Evolutionary conservation across 35 echinoderm and acorn worm species (phyloP).

Genomic region (Heliocidaris tuberculata): DNA sequence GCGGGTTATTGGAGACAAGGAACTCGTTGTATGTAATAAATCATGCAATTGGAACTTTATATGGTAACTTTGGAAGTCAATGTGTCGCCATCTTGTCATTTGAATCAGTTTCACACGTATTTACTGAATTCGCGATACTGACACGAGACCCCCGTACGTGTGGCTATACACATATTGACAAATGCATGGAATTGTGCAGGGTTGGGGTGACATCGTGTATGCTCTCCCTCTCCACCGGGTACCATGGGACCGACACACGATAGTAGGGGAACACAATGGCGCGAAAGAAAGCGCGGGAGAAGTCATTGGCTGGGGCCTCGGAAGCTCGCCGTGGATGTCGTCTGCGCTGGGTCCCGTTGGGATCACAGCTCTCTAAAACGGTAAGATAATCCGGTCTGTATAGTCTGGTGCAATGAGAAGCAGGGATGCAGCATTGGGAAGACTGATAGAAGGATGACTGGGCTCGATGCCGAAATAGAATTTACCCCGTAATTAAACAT

Average conservation of each 20-base stretch:
- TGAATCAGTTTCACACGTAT: slow-evolving; percentile 4
- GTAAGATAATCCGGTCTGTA: not conserved
- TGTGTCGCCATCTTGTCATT: not conserved
- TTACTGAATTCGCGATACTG: not conserved
- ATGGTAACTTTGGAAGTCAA: not conserved
- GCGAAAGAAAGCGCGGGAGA: not conserved
- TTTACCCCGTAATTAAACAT: not conserved
- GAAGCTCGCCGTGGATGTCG: not conserved
- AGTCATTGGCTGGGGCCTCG: not conserved
- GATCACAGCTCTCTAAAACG: not conserved
- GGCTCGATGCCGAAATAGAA: not conserved
- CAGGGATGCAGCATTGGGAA: not conserved
- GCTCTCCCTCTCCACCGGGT: not conserved
- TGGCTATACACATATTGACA: slow-evolving; percentile 10
- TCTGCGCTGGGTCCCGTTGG: not conserved
- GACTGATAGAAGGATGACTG: not conserved
- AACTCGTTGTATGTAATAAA: not conserved
- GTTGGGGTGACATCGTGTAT: not conserved
- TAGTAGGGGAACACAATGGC: not conserved
- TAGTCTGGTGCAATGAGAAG: not conserved
- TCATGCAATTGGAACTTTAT: not conserved
- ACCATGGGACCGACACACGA: not conserved
- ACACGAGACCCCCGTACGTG: not conserved
- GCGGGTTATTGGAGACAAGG: not conserved
- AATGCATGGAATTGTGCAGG: slow-evolving; percentile 10